phyloP scores from a whole-genome alignment of 2,888 invertebrate genomes.

The Linnaemya vulpina region DNA sequence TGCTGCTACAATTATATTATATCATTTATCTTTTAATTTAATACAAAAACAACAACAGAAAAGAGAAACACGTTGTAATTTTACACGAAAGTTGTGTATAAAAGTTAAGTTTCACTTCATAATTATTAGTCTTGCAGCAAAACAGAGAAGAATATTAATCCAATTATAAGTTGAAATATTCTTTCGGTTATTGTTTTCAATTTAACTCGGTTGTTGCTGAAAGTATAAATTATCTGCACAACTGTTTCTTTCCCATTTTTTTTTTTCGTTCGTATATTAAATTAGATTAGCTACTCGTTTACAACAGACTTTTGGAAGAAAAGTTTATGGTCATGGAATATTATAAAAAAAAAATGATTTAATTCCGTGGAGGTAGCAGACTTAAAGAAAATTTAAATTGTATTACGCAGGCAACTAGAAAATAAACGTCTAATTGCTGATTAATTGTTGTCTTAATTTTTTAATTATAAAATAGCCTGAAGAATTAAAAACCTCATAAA shows the following conservation, averaged over 20 bases:
- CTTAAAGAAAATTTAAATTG: no score
- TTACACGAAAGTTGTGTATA: constrained; percentile 13
- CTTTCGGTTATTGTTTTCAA: background rate
- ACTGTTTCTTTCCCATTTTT: background rate
- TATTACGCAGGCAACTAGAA: no score
- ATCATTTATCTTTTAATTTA: constrained; percentile 13
- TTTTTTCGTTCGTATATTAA: background rate
- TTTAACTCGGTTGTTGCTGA: constrained; percentile 21
- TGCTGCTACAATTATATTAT: constrained; percentile 51
- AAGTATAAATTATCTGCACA: constrained; percentile 52
- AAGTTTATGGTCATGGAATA: background rate
- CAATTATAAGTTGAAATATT: constrained; percentile 13
- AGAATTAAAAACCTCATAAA: no score
- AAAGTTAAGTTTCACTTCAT: constrained; percentile 16
- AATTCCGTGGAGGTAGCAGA: background rate
- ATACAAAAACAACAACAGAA: constrained; percentile 29
- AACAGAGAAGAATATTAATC: constrained; percentile 11
- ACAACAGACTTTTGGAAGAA: background rate
- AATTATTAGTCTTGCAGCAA: background rate
- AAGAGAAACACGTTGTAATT: constrained; percentile 4
- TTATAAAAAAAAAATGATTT: background rate
- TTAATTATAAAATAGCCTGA: no score
- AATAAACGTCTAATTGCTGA: no score
- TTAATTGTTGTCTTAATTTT: no score
- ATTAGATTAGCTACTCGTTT: constrained; percentile 23